Base-by-base conservation (phyloP, 2,113 vertebrate genomes). In the Mola mola region DNA sequence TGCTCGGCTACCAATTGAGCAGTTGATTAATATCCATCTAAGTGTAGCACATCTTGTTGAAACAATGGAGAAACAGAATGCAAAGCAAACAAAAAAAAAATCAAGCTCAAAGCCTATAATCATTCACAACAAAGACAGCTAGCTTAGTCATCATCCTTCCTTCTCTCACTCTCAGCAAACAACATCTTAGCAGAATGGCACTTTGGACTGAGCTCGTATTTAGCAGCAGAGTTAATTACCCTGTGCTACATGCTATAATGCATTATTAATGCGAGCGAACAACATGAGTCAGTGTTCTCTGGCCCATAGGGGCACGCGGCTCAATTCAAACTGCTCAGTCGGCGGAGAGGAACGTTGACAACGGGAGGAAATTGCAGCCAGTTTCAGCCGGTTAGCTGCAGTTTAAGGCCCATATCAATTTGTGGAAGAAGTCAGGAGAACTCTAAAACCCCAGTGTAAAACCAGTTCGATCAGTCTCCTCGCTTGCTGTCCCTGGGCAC, bases 381-480 rank as follows among this genome's bases (percentile, higher is more conserved):
- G 80, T 87, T 88, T 49, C 78, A 84, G 72, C 74, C 68, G 66
- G 79, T 53, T 67, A 86, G 80, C 60, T 80, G 72, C 72, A 70
- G 79, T 85, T 79, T 82, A 60, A 83, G 75, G 53, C 77, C 19
- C 11, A 3, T 86, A 92, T 91, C 71, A 87, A 91, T 91, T 81
- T 75, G 75, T 26, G 37, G 51, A 58, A 73, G 67, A 83, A 79
- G 78, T 79, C 67, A 76, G 75, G 57, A 83, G 75, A 71, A 61
- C 78, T 75, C 60, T 76, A 65, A 75, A 80, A 56, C 64, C 72
- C 66, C 43, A 2, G 55, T 42, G 74, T 82, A 61, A 77, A 73
- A 83, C 66, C 69, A 58, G 44, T 82, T 82, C 49, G 47, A 85
- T 83, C 65, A 59, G 53, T 43, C 61, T 78, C 59, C 74, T 55